Percentiles rank a stretch among this genome's conserved stretches.
Evolutionary conservation across 2,888 invertebrate genomes (phyloP).

Genomic region (Stenoptilia bipunctidactyla): DNA sequence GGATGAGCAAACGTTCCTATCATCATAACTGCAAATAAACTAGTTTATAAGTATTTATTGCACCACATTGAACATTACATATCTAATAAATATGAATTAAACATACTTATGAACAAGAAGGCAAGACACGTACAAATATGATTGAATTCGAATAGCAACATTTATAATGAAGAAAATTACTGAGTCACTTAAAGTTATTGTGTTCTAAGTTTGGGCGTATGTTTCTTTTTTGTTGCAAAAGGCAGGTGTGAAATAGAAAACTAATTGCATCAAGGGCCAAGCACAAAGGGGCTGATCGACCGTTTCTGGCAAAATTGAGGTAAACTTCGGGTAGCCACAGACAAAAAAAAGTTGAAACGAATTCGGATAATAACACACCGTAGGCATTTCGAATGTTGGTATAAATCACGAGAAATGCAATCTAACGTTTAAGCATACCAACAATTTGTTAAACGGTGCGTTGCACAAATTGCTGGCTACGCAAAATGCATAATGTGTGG

Average conservation of each 20-base stretch:
- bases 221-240: conserved; percentile 33
- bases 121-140: too few relatives aligned
- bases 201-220: conserved; percentile 21
- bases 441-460: conserved; percentile 39
- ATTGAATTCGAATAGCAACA: background rate
- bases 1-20: conserved; percentile 33
- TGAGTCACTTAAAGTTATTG: background rate
- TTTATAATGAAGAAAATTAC: too few relatives aligned
- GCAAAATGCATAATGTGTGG: conserved; percentile 58
- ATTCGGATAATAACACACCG: conserved; percentile 6
- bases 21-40: conserved; percentile 46
- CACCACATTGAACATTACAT: conserved; percentile 29
- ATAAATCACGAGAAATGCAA: conserved; percentile 33
- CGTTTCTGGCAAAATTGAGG: conserved; percentile 1
- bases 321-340: background rate
- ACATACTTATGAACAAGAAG: too few relatives aligned
- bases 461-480: conserved; percentile 41
- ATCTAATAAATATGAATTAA: conserved; percentile 8
- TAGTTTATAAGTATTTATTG: conserved; percentile 47
- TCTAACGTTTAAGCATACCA: conserved; percentile 30
- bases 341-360: conserved; percentile 3
- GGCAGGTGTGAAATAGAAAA: conserved; percentile 32
- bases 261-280: conserved; percentile 20
- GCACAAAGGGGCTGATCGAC: conserved; percentile 26
- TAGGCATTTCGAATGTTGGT: conserved; percentile 28